These are phyloP conservation scores for Eupithecia abbreviata DNA, from an alignment of 2,888 invertebrate species.

Conservation along the genomic window DNA sequence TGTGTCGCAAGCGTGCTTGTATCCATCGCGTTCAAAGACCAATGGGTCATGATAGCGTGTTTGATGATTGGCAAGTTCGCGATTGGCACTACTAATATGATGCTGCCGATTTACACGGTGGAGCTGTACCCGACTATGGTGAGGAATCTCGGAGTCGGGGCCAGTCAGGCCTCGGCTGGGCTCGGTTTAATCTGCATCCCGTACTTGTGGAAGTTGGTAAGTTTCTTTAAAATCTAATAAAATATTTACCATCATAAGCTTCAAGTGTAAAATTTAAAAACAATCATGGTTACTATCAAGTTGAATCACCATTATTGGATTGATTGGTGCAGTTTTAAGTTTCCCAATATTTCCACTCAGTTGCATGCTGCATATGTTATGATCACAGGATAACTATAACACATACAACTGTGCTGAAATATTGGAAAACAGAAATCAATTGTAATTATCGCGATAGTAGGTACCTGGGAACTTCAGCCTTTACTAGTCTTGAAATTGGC, in stretches of 20 bases:
- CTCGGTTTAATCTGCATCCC: conserved; percentile 90
- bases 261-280: no score
- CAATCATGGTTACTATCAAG: no score
- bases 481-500: no score
- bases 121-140: conserved; percentile 89
- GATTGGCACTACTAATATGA: conserved; percentile 90
- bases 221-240: conserved; percentile 43
- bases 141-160: conserved; percentile 88
- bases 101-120: conserved; percentile 90
- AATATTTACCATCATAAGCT: not conserved
- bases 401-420: no score
- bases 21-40: conserved; percentile 79
- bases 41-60: conserved; percentile 88
- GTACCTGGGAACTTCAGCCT: no score
- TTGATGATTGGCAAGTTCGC: conserved; percentile 92
- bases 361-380: not conserved
- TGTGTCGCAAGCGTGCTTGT: conserved; percentile 86
- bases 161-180: conserved; percentile 90
- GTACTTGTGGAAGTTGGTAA: conserved; percentile 90
- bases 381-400: no score
- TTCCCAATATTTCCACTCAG: not conserved
- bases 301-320: no score
- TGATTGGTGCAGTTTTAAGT: not conserved
- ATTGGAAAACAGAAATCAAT: no score
- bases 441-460: no score